Percentiles rank a stretch among this genome's conserved stretches.
These are phyloP conservation scores for Leptinotarsa rubiginosa DNA, from an alignment of 2,888 invertebrate species.

Conservation along the genomic window DNA sequence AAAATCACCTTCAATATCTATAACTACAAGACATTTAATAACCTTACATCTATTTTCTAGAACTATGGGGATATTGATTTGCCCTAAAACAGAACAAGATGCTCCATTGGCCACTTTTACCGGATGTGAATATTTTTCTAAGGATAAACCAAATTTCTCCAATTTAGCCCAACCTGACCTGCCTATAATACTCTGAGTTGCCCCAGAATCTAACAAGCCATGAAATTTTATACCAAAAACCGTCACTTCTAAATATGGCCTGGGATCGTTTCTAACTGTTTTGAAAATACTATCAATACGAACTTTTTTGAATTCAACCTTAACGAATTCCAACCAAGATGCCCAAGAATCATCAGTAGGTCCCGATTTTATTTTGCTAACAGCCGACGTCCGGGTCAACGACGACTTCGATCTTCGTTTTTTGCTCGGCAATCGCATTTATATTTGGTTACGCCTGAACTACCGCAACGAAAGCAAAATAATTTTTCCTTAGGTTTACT, in stretches of 20 bases:
- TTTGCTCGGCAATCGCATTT: slow-evolving; percentile 14
- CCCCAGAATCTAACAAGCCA: slow-evolving; percentile 34
- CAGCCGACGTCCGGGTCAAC: slow-evolving; percentile 21
- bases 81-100: slow-evolving; percentile 30
- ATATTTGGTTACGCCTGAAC: slow-evolving; percentile 30
- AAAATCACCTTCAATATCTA: slow-evolving; percentile 30
- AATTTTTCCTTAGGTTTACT: background rate
- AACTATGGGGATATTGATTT: slow-evolving; percentile 28
- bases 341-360: slow-evolving; percentile 28
- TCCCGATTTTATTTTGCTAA: slow-evolving; percentile 3
- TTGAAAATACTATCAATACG: slow-evolving; percentile 26
- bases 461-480: slow-evolving; percentile 34
- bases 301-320: slow-evolving; percentile 14
- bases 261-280: slow-evolving; percentile 15
- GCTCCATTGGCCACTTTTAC: slow-evolving; percentile 29
- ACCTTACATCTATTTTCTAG: slow-evolving; percentile 29
- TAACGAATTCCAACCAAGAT: slow-evolving; percentile 32
- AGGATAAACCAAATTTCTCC: background rate
- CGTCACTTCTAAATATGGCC: slow-evolving; percentile 31
- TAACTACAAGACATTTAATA: slow-evolving; percentile 27
- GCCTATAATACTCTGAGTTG: slow-evolving; percentile 25
- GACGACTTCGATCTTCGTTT: slow-evolving; percentile 22
- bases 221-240: slow-evolving; percentile 30
- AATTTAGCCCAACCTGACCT: slow-evolving; percentile 24
- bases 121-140: slow-evolving; percentile 11